Evolutionary conservation across 2,113 vertebrate species (phyloP), one percentile per base, ranked within the genome.

Genomic region (Notothenia rossii): DNA sequence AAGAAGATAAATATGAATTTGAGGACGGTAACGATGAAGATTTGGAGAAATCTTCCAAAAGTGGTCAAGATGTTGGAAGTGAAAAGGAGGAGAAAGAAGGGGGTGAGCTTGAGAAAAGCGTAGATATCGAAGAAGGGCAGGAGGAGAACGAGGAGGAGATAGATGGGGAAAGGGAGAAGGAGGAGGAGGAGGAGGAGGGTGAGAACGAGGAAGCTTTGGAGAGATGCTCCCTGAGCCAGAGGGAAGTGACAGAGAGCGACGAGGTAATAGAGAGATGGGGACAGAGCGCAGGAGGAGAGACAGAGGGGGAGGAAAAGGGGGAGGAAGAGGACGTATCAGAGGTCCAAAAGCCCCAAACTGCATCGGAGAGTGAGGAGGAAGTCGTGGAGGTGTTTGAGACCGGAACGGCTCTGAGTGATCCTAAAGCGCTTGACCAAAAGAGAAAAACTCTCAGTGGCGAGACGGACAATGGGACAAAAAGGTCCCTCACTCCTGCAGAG

Each of bases 141-240:
- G 5, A 36, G 51, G 86, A 82, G 33, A 51, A 20, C 14, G 43
- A 54, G 66, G 12, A 48, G 46, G 12, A 75, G 46, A 40, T 40
- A 7, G 36, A 40, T 40, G 7, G 36, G 7, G 7, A 40, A 40
- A 40, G 36, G 7, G 82, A 89, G 59, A 84, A 22, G 22, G 22
- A 87, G 36, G 75, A 68, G 15, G 58, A 56, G 72, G 66, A 60
- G 9, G 84, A 84, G 18, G 68, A 56, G 51, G 72, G 3, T 0
- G 84, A 84, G 74, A 78, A 10, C 4, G 81, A 63, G 1, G 91
- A 82, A n/a, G 81, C 18, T 66, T 25, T 91, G 77, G 73, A 84
- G 46, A 77, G 86, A 79, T 83, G 90, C 79, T 92, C 88, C 60
- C 54, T 88, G 17, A 91, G 89, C 53, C 72, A 80, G 63, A 70